Evolutionary conservation across 2,113 vertebrate species (phyloP).

Genomic region (Lepus europaeus): DNA sequence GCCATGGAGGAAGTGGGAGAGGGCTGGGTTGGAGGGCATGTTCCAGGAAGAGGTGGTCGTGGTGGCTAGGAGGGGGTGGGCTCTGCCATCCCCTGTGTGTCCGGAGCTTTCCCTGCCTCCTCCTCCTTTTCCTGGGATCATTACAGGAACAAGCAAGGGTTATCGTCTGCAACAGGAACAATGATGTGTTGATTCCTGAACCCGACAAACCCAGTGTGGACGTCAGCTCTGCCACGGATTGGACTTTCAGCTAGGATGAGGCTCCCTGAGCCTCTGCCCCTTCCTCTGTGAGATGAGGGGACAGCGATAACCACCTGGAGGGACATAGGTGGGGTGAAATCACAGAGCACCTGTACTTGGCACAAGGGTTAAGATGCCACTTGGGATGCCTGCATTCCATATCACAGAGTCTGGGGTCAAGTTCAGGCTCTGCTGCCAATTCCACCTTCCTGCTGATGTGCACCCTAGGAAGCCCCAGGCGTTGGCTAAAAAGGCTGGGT

Average conservation of each 20-base stretch:
- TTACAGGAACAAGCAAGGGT: background rate
- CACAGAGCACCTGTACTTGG: no score
- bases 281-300: background rate
- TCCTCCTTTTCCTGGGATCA: background rate
- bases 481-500: no score
- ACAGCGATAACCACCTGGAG: no score
- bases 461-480: no score
- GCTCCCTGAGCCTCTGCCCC: background rate
- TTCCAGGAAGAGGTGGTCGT: background rate
- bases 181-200: background rate
- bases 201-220: background rate
- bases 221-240: background rate
- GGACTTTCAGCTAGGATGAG: rapidly evolving
- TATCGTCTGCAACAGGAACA: background rate
- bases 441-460: no score
- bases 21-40: background rate
- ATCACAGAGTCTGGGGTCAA: no score
- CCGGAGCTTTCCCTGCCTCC: background rate
- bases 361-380: no score
- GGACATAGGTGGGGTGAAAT: rapidly evolving
- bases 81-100: no score
- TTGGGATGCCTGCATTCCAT: no score
- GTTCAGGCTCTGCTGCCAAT: no score
- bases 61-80: background rate
- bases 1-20: background rate